Conservation (phyloP, 2,888 invertebrate species). For the Pseudococcus jackbeardsleyi region DNA sequence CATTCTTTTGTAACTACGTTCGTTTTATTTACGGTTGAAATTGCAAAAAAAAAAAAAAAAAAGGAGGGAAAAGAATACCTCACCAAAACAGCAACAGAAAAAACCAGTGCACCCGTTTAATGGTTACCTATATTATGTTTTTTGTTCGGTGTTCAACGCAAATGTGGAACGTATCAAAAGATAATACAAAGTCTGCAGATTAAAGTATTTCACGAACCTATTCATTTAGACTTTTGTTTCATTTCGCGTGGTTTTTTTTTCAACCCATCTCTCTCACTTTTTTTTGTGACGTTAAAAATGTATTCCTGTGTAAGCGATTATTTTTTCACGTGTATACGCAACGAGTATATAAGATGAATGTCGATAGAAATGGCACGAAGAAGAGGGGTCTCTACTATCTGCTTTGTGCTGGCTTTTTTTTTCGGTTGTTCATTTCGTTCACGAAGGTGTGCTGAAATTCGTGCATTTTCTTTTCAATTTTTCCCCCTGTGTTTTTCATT, state of each 20-base stretch:
- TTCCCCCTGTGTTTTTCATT: not conserved
- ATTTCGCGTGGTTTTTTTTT: not conserved
- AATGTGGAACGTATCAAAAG: conserved; percentile 28
- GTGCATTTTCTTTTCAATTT: not conserved
- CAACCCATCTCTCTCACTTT: not conserved
- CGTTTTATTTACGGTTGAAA: not conserved
- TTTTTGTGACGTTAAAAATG: not conserved
- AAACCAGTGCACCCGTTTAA: conserved; percentile 8
- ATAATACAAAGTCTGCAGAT: conserved; percentile 8
- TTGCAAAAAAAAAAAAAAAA: not conserved
- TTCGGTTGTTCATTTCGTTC: conserved; percentile 10
- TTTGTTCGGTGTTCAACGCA: not conserved
- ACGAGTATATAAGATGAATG: not conserved
- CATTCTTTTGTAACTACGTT: not conserved
- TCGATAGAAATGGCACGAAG: not conserved
- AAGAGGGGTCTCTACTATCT: not conserved
- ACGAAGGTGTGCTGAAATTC: not conserved
- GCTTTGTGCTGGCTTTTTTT: not conserved
- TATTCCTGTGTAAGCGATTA: not conserved
- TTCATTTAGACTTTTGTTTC: conserved; percentile 27
- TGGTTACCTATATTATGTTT: conserved; percentile 4
- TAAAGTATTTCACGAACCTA: conserved; percentile 24
- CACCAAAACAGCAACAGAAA: not conserved
- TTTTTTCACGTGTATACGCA: not conserved
- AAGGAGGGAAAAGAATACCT: not conserved